A percentile compares a stretch with the other conserved stretches of the same genome.
Evolutionary conservation across 2,888 invertebrate genomes (phyloP).

Genomic region (Spisula subtruncata): DNA sequence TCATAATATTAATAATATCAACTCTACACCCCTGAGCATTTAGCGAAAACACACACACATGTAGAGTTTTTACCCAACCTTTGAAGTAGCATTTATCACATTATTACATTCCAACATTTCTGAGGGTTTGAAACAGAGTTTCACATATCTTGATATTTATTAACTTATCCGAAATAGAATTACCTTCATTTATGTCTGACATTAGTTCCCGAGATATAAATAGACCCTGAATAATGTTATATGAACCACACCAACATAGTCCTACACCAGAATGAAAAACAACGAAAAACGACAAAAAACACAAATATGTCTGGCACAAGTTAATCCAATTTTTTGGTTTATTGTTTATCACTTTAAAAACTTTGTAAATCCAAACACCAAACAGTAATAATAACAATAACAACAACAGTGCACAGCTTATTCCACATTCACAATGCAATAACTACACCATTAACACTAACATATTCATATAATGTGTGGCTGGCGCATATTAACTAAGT

Average conservation of each 20-base stretch:
- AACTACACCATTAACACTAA: slow-evolving; percentile 4
- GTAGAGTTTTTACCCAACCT: too few species aligned
- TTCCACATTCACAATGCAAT: background rate
- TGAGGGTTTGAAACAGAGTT: too few species aligned
- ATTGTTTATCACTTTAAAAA: background rate
- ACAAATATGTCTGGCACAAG: background rate
- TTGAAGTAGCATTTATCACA: too few species aligned
- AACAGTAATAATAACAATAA: background rate
- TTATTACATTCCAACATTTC: too few species aligned
- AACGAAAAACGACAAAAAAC: background rate
- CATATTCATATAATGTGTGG: background rate
- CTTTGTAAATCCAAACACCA: background rate
- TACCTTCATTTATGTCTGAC: background rate
- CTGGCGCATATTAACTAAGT: slow-evolving; percentile 1
- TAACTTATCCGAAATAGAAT: background rate
- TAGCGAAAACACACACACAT: too few species aligned
- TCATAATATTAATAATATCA: too few species aligned
- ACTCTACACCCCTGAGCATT: too few species aligned
- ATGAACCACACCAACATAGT: background rate
- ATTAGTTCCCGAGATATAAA: background rate
- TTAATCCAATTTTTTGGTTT: background rate
- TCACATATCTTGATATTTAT: too few species aligned
- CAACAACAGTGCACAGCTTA: background rate
- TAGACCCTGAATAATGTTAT: background rate
- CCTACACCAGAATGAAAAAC: background rate